Evolutionary conservation across 2,888 invertebrate genomes (phyloP).

Genomic region (Trisateles emortualis): DNA sequence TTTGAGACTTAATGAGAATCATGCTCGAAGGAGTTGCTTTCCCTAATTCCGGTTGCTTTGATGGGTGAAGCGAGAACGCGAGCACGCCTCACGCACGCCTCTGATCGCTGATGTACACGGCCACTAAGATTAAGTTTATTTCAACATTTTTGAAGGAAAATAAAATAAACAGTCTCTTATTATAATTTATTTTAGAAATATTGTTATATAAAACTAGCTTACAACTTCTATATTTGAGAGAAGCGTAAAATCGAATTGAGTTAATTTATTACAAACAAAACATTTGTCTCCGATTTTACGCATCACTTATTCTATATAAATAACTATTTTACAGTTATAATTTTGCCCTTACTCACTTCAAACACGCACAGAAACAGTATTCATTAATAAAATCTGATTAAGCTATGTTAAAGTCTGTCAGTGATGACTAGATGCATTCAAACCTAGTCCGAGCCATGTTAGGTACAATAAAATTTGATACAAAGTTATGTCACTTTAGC

Average conservation of each 20-base stretch:
- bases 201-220: constrained; percentile 41
- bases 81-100: constrained; percentile 18
- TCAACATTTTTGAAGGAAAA: constrained; percentile 14
- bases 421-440: constrained; percentile 55
- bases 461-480: constrained; percentile 24
- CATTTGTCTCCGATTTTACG: constrained; percentile 41
- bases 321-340: constrained; percentile 39
- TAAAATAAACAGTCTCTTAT: constrained; percentile 33
- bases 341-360: constrained; percentile 20
- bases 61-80: constrained; percentile 16
- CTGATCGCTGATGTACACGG: constrained; percentile 28
- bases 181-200: constrained; percentile 37
- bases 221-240: constrained; percentile 28
- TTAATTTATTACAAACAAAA: constrained; percentile 27
- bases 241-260: constrained; percentile 42
- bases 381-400: constrained; percentile 19
- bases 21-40: constrained; percentile 38
- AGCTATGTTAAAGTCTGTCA: constrained; percentile 41
- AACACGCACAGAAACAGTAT: constrained; percentile 30
- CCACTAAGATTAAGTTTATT: constrained; percentile 8
- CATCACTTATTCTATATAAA: constrained; percentile 42
- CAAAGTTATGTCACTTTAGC: constrained; percentile 23
- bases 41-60: constrained; percentile 53
- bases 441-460: constrained; percentile 48
- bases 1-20: constrained; percentile 46